Conservation (phyloP, 2,113 vertebrate genomes). For the Chionomys nivalis region DNA sequence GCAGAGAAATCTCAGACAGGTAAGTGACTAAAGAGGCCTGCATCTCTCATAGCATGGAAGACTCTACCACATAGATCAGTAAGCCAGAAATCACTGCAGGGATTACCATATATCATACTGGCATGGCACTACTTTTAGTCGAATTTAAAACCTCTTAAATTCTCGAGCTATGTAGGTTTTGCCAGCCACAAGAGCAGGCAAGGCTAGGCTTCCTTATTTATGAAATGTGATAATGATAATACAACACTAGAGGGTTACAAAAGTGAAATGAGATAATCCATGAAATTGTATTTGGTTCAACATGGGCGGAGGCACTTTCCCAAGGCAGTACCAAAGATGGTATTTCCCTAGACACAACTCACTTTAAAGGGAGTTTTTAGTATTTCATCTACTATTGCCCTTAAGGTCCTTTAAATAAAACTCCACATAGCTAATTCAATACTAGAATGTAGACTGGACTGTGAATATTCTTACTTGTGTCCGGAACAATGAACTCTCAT, state of each 20-base stretch:
- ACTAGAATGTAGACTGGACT: neutral
- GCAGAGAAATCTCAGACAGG: neutral
- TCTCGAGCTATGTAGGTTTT: neutral
- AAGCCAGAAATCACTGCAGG: neutral
- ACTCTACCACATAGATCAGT: neutral
- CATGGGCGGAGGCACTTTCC: neutral
- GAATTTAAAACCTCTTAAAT: slow-evolving; percentile 6
- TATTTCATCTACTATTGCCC: neutral
- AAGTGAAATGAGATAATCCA: slow-evolving; percentile 14
- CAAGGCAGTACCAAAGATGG: neutral
- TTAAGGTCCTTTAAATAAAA: neutral
- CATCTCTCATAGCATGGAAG: neutral
- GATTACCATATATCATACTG: neutral
- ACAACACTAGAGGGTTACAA: neutral
- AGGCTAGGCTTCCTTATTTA: slow-evolving; percentile 15
- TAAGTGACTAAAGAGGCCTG: neutral
- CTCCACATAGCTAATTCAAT: neutral
- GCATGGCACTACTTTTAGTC: neutral
- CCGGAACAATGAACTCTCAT: neutral
- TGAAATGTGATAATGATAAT: neutral
- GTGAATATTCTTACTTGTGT: neutral
- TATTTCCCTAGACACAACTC: slow-evolving; percentile 25
- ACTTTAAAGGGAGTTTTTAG: slow-evolving; percentile 2
- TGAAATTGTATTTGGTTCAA: neutral
- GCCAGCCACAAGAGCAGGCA: neutral